Base-by-base conservation (phyloP, 2,797 vertebrate genomes). In the Melopsittacus undulatus region DNA sequence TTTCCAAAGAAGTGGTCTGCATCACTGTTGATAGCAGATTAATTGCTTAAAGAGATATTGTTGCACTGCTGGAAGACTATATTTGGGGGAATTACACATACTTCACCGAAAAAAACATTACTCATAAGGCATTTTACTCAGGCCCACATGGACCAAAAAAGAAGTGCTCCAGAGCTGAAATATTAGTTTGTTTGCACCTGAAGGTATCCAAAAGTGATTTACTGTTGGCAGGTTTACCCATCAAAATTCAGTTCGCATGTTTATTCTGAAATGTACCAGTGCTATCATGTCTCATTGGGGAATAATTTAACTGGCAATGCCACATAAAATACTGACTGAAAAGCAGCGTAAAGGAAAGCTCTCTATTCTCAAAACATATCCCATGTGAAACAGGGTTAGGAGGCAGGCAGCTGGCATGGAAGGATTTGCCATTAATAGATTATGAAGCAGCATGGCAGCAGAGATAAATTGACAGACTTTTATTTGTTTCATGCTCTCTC, bases 41-140 rank as follows among this genome's bases (percentile, higher is more conserved):
- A 76, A 62, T 87, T 96, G 74, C 40, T 91, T 95, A 90, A 92
- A 91, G 57, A 81, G 75, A n/a, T 69, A 54, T 89, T 95, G 80
- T 92, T 88, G 67, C 54, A 22, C 7, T 92, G 56, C 40, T 2
- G 5, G 70, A 75, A 94, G 81, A 92, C 24, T 70, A 54, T 78
- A 66, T 93, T 87, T 87, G 57, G 83, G 88, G 78, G 72, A 95
- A 75, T 17, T 82, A 29, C 32, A 57, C 2, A 11, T 73, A 81
- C 43, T 96, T 87, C 51, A 36, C 51, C 57, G 52, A 74, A 92
- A 90, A 93, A 83, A 61, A 70, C 34, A 64, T 89, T 73, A 67
- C 78, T 93, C 83, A 94, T 64, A 30, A 91, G 73, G 26, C 88
- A 73, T 42, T 51, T 66, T 46, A 86, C 45, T 93, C 59, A 67